Conservation (phyloP, 1,140 invertebrate species). For the Drusus annulatus region DNA sequence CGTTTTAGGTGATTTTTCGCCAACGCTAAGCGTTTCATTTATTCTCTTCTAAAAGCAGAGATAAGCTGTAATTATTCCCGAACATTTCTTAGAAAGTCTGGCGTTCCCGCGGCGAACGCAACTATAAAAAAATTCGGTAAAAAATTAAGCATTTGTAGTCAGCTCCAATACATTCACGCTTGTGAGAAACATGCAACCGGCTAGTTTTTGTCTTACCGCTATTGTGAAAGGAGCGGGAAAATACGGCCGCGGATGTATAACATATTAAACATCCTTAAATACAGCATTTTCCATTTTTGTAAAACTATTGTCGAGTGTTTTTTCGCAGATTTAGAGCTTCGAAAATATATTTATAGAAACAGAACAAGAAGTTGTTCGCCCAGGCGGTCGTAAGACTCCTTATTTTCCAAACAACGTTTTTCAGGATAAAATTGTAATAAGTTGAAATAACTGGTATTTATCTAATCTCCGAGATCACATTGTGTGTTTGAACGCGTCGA, state of each 20-base stretch:
- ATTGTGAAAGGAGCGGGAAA: background rate
- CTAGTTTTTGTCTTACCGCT: constrained; percentile 2
- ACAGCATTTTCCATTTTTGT: constrained; percentile 12
- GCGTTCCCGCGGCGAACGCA: background rate
- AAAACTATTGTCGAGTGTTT: background rate
- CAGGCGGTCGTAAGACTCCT: no score
- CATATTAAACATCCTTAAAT: background rate
- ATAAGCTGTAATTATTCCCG: background rate
- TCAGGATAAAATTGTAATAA: no score
- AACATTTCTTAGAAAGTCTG: background rate
- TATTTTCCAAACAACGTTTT: no score
- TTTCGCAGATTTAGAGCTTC: background rate
- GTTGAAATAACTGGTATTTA: no score
- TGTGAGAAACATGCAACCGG: background rate
- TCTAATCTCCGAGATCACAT: no score
- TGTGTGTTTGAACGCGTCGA: no score
- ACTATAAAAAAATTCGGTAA: background rate
- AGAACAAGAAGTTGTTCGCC: background rate
- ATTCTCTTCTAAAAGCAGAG: background rate
- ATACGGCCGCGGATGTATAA: background rate
- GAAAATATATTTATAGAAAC: background rate
- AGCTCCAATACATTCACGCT: background rate
- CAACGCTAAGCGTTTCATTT: no score
- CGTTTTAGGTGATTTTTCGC: no score
- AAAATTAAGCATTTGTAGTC: constrained; percentile 9